These are phyloP conservation scores for Gymnocephalus cernua DNA, from an alignment of 2,113 vertebrate species.

Conservation along the genomic window DNA sequence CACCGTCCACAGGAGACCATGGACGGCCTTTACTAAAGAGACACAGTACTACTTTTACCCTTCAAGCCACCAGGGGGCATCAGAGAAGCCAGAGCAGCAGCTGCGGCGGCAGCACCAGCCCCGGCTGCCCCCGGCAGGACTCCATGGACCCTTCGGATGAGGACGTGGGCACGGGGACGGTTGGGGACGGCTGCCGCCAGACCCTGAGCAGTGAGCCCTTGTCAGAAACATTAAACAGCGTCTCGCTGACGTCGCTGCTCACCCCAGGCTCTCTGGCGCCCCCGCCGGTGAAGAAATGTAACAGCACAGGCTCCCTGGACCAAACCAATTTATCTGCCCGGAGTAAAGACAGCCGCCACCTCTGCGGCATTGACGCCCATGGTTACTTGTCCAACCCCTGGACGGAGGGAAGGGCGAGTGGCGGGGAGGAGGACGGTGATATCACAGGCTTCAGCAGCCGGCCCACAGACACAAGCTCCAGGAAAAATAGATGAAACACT, in stretches of 20 bases:
- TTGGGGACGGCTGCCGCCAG: conserved; percentile 70
- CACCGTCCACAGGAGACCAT: conserved; percentile 32
- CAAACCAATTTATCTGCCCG: conserved; percentile 62
- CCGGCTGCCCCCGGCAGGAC: conserved; percentile 87
- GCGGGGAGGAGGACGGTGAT: conserved; percentile 47
- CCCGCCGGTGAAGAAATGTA: conserved; percentile 87
- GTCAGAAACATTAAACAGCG: conserved; percentile 92
- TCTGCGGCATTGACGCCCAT: conserved; percentile 52
- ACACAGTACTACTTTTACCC: conserved; percentile 69
- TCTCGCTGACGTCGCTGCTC: conserved; percentile 92
- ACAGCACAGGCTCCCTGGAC: conserved; percentile 92
- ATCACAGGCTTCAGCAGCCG: conserved; percentile 52
- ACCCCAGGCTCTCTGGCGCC: conserved; percentile 77
- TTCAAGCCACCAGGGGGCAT: conserved; percentile 87
- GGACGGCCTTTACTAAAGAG: conserved; percentile 54
- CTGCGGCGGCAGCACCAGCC: conserved; percentile 87
- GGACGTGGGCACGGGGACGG: conserved; percentile 82
- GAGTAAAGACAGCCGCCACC: conserved; percentile 67
- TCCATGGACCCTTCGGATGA: conserved; percentile 92
- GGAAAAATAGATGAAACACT: conserved; percentile 85
- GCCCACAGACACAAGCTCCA: conserved; percentile 65
- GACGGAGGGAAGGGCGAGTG: conserved; percentile 48
- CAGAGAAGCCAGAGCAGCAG: conserved; percentile 95
- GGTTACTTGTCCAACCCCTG: conserved; percentile 73
- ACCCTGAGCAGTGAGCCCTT: conserved; percentile 87